Percentiles rank a stretch among this genome's conserved stretches.
These are phyloP conservation scores for Ceratosolen solmsi DNA, from an alignment of 1,140 invertebrate genomes.

Conservation along the genomic window DNA sequence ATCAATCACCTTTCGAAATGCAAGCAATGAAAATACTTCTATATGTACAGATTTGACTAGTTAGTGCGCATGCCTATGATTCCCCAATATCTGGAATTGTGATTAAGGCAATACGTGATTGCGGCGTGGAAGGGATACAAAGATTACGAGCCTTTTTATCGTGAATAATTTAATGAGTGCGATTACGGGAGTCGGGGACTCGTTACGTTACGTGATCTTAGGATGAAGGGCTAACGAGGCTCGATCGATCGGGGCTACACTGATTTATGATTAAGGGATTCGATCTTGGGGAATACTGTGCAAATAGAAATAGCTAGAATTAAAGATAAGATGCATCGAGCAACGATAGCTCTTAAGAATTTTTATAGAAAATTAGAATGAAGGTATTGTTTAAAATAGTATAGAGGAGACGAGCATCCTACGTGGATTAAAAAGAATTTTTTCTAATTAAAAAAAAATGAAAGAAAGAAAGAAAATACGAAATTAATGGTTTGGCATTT, in stretches of 20 bases:
- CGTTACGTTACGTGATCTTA: neutral
- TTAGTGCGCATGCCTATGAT: slow-evolving; percentile 72
- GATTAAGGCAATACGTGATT: neutral
- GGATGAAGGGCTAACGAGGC: slow-evolving; percentile 45
- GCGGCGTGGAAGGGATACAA: neutral
- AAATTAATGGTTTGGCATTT: no score
- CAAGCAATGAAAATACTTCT: slow-evolving; percentile 67
- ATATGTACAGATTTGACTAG: slow-evolving; percentile 70
- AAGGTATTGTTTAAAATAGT: neutral
- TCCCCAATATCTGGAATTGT: slow-evolving; percentile 60
- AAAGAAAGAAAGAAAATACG: no score
- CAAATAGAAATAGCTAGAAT: slow-evolving; percentile 42
- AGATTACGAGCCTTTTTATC: no score
- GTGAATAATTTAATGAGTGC: neutral
- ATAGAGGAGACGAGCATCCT: neutral
- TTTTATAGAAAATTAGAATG: slow-evolving; percentile 18
- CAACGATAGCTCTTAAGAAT: slow-evolving; percentile 38
- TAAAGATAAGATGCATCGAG: slow-evolving; percentile 41
- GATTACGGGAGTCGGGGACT: neutral
- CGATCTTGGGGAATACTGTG: slow-evolving; percentile 41
- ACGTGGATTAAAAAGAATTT: neutral
- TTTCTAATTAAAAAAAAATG: no score
- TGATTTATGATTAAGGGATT: neutral
- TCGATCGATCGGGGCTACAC: neutral
- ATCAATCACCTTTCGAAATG: slow-evolving; percentile 59